phyloP scores from a whole-genome alignment of 1,140 invertebrate genomes.

The Hestina assimilis region DNA sequence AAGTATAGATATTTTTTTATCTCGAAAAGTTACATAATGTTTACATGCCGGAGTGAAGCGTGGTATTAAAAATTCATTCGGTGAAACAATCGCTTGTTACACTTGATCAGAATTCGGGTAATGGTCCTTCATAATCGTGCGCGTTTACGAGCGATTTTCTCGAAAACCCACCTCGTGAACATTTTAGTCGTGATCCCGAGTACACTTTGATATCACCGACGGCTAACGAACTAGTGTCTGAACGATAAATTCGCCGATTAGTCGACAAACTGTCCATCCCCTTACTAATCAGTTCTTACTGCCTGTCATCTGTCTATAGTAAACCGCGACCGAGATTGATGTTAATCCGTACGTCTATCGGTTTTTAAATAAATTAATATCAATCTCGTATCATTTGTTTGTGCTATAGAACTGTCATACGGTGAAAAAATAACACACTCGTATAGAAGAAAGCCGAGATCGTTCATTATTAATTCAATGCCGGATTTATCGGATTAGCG shows the following conservation, averaged over 20 bases:
- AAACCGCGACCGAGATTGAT: constrained; percentile 29
- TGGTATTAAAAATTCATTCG: neutral
- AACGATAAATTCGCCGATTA: constrained; percentile 60
- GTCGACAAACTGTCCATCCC: constrained; percentile 54
- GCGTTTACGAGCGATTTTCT: constrained; percentile 56
- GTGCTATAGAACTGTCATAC: constrained; percentile 8
- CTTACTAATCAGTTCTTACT: constrained; percentile 42
- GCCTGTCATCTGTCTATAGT: constrained; percentile 33
- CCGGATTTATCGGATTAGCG: constrained; percentile 12
- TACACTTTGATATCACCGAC: constrained; percentile 60
- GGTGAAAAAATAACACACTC: neutral
- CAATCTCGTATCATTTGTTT: constrained; percentile 12
- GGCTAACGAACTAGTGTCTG: constrained; percentile 52
- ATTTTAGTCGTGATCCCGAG: constrained; percentile 58
- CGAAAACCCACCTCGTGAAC: constrained; percentile 55
- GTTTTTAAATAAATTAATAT: constrained; percentile 22
- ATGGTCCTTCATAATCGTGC: constrained; percentile 53
- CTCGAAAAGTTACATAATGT: neutral
- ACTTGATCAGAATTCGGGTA: constrained; percentile 26
- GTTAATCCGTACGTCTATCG: constrained; percentile 16
- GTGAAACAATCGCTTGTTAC: constrained; percentile 13
- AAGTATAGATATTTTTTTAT: too few species aligned
- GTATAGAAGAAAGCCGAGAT: neutral
- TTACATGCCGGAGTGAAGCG: neutral
- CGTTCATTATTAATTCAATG: neutral